Percentiles rank a stretch among this genome's conserved stretches.
phyloP scores from a whole-genome alignment of 2,888 invertebrate genomes.

The Camptogramma bilineatum region DNA sequence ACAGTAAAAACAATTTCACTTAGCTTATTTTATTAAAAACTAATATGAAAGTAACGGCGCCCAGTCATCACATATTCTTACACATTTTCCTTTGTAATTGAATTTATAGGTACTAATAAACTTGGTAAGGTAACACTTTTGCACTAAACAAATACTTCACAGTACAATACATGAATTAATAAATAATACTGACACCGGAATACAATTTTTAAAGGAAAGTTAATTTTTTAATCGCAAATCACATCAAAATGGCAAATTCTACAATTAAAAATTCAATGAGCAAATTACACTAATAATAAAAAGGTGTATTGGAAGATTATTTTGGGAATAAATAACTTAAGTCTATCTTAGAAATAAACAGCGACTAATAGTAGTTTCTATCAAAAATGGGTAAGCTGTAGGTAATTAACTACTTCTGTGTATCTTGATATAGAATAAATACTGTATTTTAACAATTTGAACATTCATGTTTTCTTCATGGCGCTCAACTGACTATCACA shows the following conservation, averaged over 20 bases:
- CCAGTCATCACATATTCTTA: too few species aligned
- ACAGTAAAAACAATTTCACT: too few species aligned
- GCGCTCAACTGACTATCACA: neutral
- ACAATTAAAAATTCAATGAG: neutral
- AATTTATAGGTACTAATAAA: too few species aligned
- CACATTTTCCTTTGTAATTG: too few species aligned
- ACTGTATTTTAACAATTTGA: constrained; percentile 7
- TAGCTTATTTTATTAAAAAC: too few species aligned
- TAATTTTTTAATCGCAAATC: neutral
- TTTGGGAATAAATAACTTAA: constrained; percentile 14
- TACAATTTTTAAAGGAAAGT: neutral
- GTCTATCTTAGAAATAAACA: neutral
- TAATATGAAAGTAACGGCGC: too few species aligned
- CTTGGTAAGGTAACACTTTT: neutral
- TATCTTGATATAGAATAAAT: neutral
- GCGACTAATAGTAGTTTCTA: neutral
- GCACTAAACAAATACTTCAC: neutral
- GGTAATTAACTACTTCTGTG: neutral
- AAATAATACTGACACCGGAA: constrained; percentile 27
- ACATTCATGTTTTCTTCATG: constrained; percentile 7
- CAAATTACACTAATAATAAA: neutral
- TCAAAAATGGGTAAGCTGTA: neutral
- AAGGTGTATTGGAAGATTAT: constrained; percentile 16
- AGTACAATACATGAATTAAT: neutral
- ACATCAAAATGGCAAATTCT: neutral